Evolutionary conservation across 2,797 vertebrate species (phyloP), one percentile per base, ranked within the genome.

Genomic region (Nothura maculosa): DNA sequence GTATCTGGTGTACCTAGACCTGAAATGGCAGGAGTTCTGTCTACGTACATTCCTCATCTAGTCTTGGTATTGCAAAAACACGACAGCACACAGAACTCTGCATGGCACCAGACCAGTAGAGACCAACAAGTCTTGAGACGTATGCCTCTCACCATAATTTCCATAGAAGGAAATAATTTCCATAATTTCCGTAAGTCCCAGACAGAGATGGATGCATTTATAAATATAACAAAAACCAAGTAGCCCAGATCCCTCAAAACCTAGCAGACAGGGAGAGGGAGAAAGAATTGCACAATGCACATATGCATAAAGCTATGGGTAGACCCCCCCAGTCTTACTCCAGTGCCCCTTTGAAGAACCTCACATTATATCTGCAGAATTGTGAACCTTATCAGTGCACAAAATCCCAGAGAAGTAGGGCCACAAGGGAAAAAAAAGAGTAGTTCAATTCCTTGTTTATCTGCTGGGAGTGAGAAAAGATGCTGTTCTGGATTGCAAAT

Each of bases 371-470:
- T 18, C 76, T 67, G 25, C 1, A 1, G 64, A 24, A 58, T 28
- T 0, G 0, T 24, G 12, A 47, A 12, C 58, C 54, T 6, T 9
- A 28, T 12, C 48, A 68, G 19, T 20, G 38, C 27, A n/a, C 9
- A 43, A 52, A 85, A 63, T 45, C 50, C 52, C 32, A 58, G 68
- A 74, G 47, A 89, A 55, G 25, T 57, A 45, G 34, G 48, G 48
- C 64, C 63, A n/a, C 27, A 30, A 0, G 2, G 34, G 13, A 52
- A 52, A 19, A 38, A 19, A 85, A 74, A 80, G 34, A 27, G 32
- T 87, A 20, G 12, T 4, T 15, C 36, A 11, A 55, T 21, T n/a
- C 43, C 19, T 84, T 67, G 22, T 63, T 85, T 68, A 27, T 74
- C 57, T 92, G 28, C 20, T 42, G 42, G 4, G 10, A 14, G 11